Evolutionary conservation across 2,888 invertebrate genomes (phyloP), one percentile per base, ranked within the genome.

Genomic region (Heliconius aoede): DNA sequence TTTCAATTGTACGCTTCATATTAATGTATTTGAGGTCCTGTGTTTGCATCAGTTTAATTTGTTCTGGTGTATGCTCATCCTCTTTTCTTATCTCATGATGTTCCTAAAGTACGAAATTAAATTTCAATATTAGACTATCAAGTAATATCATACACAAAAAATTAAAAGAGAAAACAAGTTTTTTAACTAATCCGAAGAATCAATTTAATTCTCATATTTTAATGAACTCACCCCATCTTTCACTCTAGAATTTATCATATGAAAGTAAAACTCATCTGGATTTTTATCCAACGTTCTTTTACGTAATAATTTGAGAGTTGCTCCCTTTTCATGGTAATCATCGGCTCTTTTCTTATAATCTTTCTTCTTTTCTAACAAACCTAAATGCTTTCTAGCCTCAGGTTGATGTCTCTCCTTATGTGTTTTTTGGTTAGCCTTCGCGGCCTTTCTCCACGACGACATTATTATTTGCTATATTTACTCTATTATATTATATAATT

Each of bases 231-330:
- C 95, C 84, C 95, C 96, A 84, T 95, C 90, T 78, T 95, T 94
- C 0, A 97, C 91, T 89, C 96, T 96, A 0, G 98, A 97, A 88
- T 98, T 98, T 76, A 98, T 96, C 99, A 99, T 99, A 87, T 99
- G 99, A 93, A 98, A 98, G 89, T 99, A 98, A 92, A 99, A 99
- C 90, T 99, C 99, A 96, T 99, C 99, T 1, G 99, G 99, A 94
- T 99, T 99, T 88, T 97, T 98, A 87, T 99, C 97, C 30, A 98
- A 91, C 0, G 98, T 99, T 78, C 97, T 96, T 88, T 97, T 97
- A 76, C 97, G 96, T 74, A 99, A 90, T 40, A 97, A 89, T 87
- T 97, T 98, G 2, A 99, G 88, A 0, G 97, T 97, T 76, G 96
- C 95, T 76, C 98, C 96, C 87, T 99, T 99, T 77, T 96, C 95